Conservation (phyloP, 2,113 vertebrate species). For the Salvator merianae region DNA sequence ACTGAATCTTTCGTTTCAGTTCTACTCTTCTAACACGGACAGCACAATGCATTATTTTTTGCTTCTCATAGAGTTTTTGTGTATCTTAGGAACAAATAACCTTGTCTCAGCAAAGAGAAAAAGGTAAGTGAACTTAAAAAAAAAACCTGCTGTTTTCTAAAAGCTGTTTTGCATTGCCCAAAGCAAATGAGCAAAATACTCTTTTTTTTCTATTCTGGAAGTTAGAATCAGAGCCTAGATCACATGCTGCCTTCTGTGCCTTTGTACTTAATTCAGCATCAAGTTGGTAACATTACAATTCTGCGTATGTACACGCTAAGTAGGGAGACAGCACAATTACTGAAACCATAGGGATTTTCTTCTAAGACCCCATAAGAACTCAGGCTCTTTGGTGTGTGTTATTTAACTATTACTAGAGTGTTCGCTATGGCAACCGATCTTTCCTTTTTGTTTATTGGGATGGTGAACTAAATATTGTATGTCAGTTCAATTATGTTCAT, state of each 20-base stretch:
- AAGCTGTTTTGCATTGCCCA: background rate
- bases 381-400: background rate
- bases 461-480: background rate
- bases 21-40: background rate
- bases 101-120: background rate
- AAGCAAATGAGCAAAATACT: background rate
- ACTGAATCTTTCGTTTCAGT: background rate
- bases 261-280: background rate
- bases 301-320: background rate
- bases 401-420: no score
- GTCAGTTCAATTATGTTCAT: background rate
- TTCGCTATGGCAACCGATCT: no score
- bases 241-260: background rate
- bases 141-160: no score
- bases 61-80: conserved; percentile 40
- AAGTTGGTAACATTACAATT: background rate
- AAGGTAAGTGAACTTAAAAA: conserved; percentile 65
- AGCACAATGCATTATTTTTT: conserved; percentile 1
- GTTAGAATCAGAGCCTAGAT: background rate
- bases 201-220: background rate
- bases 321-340: no score
- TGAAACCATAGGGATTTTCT: background rate
- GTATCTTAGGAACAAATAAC: conserved; percentile 13
- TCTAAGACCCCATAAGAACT: background rate
- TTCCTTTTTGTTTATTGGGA: no score